Conservation (phyloP, 2,113 vertebrate genomes). For the Chroicocephalus ridibundus region DNA sequence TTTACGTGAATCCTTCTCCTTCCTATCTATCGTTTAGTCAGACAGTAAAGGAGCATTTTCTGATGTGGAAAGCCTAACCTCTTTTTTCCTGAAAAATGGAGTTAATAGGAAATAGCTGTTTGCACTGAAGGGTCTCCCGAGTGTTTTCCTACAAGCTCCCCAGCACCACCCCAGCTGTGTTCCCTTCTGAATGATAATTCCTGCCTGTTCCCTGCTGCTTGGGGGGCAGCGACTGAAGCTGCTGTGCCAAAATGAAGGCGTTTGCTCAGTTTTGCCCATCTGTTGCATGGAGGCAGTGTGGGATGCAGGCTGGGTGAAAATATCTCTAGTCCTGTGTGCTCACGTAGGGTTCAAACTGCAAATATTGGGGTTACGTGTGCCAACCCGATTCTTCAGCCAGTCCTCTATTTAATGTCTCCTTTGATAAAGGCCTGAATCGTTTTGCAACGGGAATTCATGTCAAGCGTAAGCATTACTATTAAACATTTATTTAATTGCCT, state of each 20-base stretch:
- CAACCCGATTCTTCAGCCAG: not conserved
- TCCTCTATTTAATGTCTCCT: not conserved
- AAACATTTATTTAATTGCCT: not conserved
- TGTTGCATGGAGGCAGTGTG: not conserved
- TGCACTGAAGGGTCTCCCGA: not conserved
- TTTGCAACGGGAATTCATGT: not conserved
- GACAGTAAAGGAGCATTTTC: not conserved
- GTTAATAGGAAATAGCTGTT: not conserved
- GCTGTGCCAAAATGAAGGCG: not conserved
- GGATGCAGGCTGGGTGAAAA: not conserved
- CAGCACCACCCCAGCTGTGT: not conserved
- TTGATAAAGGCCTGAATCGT: not conserved
- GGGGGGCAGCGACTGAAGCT: not conserved
- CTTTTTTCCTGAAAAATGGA: not conserved
- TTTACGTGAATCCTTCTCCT: constrained; percentile 58
- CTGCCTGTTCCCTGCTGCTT: not conserved
- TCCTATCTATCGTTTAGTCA: not conserved
- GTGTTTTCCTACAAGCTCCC: not conserved
- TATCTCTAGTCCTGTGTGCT: not conserved
- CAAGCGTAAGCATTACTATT: not conserved
- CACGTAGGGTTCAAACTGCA: not conserved
- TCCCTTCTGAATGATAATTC: not conserved
- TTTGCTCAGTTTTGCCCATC: not conserved
- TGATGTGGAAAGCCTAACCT: not conserved
- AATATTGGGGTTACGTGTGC: not conserved